phyloP scores from a whole-genome alignment of 2,113 vertebrate genomes.

The Bufo bufo region DNA sequence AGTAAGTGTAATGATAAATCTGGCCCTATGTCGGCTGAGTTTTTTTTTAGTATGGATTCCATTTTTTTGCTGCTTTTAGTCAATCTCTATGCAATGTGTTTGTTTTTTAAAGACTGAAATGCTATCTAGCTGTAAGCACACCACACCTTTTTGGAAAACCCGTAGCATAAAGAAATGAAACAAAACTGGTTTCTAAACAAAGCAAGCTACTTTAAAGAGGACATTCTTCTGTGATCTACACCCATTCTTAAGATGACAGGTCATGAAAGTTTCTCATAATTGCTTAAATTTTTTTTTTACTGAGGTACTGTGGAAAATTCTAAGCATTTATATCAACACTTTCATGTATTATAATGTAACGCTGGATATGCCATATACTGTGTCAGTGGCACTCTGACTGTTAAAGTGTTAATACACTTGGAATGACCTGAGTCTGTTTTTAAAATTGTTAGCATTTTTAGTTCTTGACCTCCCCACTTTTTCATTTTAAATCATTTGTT shows the following conservation, averaged over 20 bases:
- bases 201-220: not conserved
- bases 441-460: not conserved
- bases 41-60: not conserved
- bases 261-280: not conserved
- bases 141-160: slow-evolving; percentile 26
- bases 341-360: not conserved
- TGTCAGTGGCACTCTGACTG: not conserved
- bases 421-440: not conserved
- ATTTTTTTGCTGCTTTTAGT: not conserved
- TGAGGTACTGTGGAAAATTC: not conserved
- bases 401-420: not conserved
- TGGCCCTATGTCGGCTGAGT: not conserved
- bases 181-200: slow-evolving; percentile 38
- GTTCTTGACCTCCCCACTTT: too few species aligned
- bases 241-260: slow-evolving; percentile 29
- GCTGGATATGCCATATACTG: not conserved
- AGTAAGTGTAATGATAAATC: not conserved
- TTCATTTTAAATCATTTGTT: too few species aligned
- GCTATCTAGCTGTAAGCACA: not conserved
- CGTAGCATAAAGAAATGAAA: slow-evolving; percentile 34
- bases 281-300: not conserved
- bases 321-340: not conserved
- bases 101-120: not conserved
- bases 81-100: not conserved
- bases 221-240: not conserved